These are phyloP conservation scores for Lineus longissimus DNA, from an alignment of 1,140 invertebrate genomes.

Conservation along the genomic window DNA sequence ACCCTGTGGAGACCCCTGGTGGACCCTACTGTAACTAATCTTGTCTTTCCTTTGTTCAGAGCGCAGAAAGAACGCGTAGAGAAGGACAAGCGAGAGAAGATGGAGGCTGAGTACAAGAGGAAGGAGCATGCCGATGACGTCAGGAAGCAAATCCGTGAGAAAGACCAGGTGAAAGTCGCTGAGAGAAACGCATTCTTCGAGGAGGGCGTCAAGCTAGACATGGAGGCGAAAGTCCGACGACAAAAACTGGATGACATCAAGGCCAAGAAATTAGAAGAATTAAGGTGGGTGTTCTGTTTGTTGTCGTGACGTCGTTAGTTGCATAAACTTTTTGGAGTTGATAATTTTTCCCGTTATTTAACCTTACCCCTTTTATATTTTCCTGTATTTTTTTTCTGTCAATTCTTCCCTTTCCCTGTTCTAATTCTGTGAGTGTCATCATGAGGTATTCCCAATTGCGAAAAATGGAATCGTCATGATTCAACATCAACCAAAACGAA, in stretches of 20 bases:
- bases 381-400: too few species aligned
- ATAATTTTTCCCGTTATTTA: too few species aligned
- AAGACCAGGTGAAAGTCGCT: conserved; percentile 45
- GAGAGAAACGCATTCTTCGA: conserved; percentile 52
- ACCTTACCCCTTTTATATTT: too few species aligned
- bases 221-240: conserved; percentile 46
- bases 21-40: too few species aligned
- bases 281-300: conserved; percentile 39
- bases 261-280: conserved; percentile 50
- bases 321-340: too few species aligned
- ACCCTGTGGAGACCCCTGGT: too few species aligned
- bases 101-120: conserved; percentile 30
- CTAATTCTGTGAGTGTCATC: too few species aligned
- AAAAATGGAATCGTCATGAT: too few species aligned
- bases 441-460: too few species aligned
- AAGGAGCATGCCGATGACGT: conserved; percentile 45
- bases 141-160: conserved; percentile 49
- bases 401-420: too few species aligned
- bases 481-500: too few species aligned
- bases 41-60: conserved; percentile 23
- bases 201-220: conserved; percentile 52
- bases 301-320: too few species aligned
- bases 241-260: conserved; percentile 51
- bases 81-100: conserved; percentile 48
- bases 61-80: conserved; percentile 53